Base-by-base conservation (phyloP, 2,888 invertebrate genomes). In the Coenonympha arcania region DNA sequence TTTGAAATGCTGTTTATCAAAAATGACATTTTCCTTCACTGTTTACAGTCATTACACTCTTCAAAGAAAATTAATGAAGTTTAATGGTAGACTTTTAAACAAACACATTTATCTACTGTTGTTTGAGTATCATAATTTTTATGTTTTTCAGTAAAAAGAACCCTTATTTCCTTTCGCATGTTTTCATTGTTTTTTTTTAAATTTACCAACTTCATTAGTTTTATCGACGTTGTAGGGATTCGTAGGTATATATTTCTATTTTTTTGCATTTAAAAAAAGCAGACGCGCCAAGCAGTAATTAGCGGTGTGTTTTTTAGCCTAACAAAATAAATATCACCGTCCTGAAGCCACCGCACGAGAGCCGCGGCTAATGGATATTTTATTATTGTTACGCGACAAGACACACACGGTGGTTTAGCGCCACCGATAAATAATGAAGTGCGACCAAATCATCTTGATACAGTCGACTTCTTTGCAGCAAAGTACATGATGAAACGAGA, bases 281-380 rank as follows among this genome's bases (percentile, higher is more conserved):
- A 5, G 4, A 4, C 1, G 28, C 13, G 6, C 11, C 11, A 36
- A 19, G 6, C 26, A 15, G 24, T 37, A 45, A 46, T 49, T 22
- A 49, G 42, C 45, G 26, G 45, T 52, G 8, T 48, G 36, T 43
- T 52, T 51, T 43, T 39, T 47, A 44, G 39, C 40, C 24, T 31
- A 44, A 50, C 43, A 36, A 55, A 53, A 50, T 36, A 55, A 52
- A 52, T 47, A 53, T 34, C 15, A 48, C 44, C 39, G 40, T 48
- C 40, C 40, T 36, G 46, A 28, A 41, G 45, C 75, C 79, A 82
- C 83, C 81, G n/a, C n/a, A n/a, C n/a, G n/a, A n/a, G n/a, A n/a
- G n/a, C n/a, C n/a, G 79, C 68, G 71, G 80, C 83, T 87, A 87
- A 87, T 87, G 87, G 85, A 86, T 84, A 80, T 85, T 81, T 75